Conservation (phyloP, 2,888 invertebrate genomes). For the Horisme vitalbata region DNA sequence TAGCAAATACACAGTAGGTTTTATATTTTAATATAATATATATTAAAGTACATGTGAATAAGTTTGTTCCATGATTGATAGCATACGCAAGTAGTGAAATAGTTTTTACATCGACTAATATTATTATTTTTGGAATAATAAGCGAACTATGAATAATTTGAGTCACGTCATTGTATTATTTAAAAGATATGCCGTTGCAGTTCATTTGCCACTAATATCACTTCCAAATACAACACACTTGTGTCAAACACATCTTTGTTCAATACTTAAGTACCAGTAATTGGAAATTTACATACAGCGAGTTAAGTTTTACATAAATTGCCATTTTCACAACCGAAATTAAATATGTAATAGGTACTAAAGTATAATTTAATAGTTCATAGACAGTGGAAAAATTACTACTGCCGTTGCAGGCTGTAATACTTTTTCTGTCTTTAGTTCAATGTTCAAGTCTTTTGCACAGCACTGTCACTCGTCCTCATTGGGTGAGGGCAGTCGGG, state of each 20-base stretch:
- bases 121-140: conserved; percentile 27
- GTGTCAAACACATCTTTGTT: conserved; percentile 77
- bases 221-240: conserved; percentile 66
- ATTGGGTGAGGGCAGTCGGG: conserved; percentile 44
- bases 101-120: conserved; percentile 28
- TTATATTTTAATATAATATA: no score
- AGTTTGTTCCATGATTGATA: conserved; percentile 27
- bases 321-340: conserved; percentile 83
- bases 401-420: conserved; percentile 51
- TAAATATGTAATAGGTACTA: conserved; percentile 77
- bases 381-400: conserved; percentile 55
- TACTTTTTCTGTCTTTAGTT: conserved; percentile 48
- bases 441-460: conserved; percentile 58
- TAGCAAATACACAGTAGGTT: no score
- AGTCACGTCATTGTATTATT: conserved; percentile 21
- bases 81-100: conserved; percentile 21
- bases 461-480: conserved; percentile 74
- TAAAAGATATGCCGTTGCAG: conserved; percentile 60
- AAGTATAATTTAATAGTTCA: conserved; percentile 72
- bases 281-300: conserved; percentile 73
- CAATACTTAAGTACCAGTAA: conserved; percentile 71
- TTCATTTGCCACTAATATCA: conserved; percentile 55
- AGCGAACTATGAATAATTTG: conserved; percentile 16
- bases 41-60: conserved; percentile 16
- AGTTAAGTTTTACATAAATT: conserved; percentile 77